phyloP scores from a whole-genome alignment of 64 coral and sea anemone genomes.

The Platygyra sinensis region DNA sequence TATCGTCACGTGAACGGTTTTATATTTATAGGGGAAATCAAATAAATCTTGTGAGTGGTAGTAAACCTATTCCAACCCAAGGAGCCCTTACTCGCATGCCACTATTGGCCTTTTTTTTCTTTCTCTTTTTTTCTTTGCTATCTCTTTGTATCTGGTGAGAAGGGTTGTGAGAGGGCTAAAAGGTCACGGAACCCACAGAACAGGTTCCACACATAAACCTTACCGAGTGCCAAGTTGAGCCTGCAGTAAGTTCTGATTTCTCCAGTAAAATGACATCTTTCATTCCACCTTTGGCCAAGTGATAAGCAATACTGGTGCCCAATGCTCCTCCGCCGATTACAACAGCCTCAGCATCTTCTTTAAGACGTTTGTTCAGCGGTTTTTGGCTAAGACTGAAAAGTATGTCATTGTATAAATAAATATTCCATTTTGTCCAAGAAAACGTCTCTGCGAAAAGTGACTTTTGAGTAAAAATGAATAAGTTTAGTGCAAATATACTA shows the following conservation, averaged over 20 bases:
- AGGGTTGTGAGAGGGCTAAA: background rate
- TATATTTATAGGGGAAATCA: too few species aligned
- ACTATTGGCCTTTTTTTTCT: too few species aligned
- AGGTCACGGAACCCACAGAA: too few species aligned
- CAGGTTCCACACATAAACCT: background rate
- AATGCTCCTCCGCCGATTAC: slow-evolving; percentile 90
- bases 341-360: slow-evolving; percentile 84
- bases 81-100: too few species aligned
- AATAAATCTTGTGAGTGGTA: too few species aligned
- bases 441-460: too few species aligned
- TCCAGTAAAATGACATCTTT: slow-evolving; percentile 94
- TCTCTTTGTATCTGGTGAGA: too few species aligned
- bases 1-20: too few species aligned
- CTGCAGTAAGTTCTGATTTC: slow-evolving; percentile 90
- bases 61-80: too few species aligned
- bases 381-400: background rate
- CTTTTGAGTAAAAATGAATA: too few species aligned
- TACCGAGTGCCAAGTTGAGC: slow-evolving; percentile 97
- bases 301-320: slow-evolving; percentile 87
- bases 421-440: background rate
- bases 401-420: background rate
- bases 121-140: too few species aligned
- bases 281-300: slow-evolving; percentile 84
- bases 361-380: slow-evolving; percentile 69
- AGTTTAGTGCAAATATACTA: too few species aligned